Conservation (phyloP, 2,113 vertebrate species). For the Solea senegalensis region DNA sequence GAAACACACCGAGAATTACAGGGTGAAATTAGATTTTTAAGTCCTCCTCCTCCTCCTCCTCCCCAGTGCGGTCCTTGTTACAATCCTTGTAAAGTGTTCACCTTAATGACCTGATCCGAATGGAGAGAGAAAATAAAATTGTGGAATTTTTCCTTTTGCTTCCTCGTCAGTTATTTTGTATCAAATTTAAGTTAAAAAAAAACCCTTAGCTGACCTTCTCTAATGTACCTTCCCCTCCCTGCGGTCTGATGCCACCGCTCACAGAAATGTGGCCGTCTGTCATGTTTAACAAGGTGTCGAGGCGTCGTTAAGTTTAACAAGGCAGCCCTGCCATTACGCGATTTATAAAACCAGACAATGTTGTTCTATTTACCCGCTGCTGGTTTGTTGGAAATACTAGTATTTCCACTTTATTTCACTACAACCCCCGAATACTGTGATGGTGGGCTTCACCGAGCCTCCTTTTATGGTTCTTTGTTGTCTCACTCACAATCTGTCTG, state of each 20-base stretch:
- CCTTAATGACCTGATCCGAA: conserved; percentile 64
- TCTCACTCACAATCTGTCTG: conserved; percentile 41
- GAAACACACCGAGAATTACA: conserved; percentile 51
- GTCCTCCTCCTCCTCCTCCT: conserved; percentile 38
- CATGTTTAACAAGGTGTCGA: conserved; percentile 68
- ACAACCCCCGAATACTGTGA: conserved; percentile 29
- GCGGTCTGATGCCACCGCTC: background rate
- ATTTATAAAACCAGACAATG: conserved; percentile 53
- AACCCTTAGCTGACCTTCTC: conserved; percentile 1
- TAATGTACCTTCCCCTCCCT: conserved; percentile 13
- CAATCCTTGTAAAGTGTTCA: conserved; percentile 73
- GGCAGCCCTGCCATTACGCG: conserved; percentile 56
- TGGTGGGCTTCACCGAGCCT: conserved; percentile 35
- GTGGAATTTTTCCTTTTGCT: conserved; percentile 63
- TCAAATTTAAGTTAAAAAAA: conserved; percentile 1
- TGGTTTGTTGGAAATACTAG: conserved; percentile 22
- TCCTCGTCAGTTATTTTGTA: background rate
- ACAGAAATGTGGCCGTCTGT: conserved; percentile 49
- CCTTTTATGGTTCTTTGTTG: conserved; percentile 67
- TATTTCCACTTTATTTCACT: conserved; percentile 30
- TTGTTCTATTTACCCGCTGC: conserved; percentile 32
- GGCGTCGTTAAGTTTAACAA: conserved; percentile 73
- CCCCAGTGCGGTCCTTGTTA: conserved; percentile 64
- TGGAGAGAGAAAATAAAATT: conserved; percentile 77
- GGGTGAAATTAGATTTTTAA: conserved; percentile 57